Conservation (phyloP, 2,888 invertebrate genomes). For the Selenia dentaria region DNA sequence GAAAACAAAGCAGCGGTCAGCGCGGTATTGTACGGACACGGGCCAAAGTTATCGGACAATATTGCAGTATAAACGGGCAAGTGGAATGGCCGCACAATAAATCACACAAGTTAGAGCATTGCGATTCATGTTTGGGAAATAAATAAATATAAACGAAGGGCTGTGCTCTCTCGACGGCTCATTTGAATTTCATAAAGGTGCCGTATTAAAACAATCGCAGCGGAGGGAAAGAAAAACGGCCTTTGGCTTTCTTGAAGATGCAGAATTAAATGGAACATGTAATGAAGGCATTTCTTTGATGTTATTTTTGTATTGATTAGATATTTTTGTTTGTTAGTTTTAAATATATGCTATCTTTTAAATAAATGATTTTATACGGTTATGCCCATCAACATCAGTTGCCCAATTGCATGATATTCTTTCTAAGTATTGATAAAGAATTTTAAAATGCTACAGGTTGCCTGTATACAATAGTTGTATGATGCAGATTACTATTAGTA, state of each 20-base stretch:
- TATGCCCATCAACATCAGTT: too few species aligned
- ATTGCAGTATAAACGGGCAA: conserved; percentile 60
- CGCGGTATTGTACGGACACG: conserved; percentile 42
- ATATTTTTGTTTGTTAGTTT: neutral
- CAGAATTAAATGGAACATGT: neutral
- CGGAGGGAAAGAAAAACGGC: conserved; percentile 29
- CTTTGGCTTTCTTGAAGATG: neutral
- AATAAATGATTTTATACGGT: too few species aligned
- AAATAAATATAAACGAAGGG: conserved; percentile 55
- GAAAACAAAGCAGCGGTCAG: conserved; percentile 58
- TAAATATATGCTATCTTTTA: too few species aligned
- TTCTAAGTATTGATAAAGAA: too few species aligned
- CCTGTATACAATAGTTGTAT: too few species aligned
- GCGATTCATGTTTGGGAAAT: conserved; percentile 64
- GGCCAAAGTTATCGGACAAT: conserved; percentile 56
- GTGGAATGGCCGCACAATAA: conserved; percentile 55
- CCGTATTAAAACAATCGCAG: conserved; percentile 62
- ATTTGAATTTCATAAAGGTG: conserved; percentile 72
- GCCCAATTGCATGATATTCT: too few species aligned
- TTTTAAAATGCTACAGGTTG: too few species aligned
- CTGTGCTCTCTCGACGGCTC: conserved; percentile 43
- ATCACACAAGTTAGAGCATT: conserved; percentile 67
- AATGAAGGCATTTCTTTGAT: too few species aligned
- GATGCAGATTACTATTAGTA: too few species aligned
- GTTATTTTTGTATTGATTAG: too few species aligned